Conservation (phyloP, 1,140 invertebrate genomes). For the Bombus huntii region DNA sequence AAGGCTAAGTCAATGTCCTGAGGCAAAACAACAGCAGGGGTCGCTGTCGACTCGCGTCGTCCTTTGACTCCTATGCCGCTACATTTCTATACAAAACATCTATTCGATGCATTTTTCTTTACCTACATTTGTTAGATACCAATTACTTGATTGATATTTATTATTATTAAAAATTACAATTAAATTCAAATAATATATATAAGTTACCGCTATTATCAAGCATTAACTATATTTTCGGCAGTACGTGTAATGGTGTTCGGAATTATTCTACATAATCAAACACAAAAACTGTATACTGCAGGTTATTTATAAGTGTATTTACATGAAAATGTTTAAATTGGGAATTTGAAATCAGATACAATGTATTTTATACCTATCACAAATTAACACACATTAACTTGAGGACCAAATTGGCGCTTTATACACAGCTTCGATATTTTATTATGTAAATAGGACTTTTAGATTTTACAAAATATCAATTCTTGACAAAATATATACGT, state of each 20-base stretch:
- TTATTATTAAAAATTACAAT: no score
- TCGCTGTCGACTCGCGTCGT: no score
- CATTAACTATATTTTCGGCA: background rate
- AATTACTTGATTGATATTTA: no score
- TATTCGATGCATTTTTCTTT: background rate
- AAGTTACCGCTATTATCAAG: background rate
- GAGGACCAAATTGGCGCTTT: conserved; percentile 5
- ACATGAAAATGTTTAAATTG: background rate
- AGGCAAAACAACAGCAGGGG: no score
- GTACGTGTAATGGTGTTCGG: background rate
- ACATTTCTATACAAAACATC: background rate
- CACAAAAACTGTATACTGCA: no score
- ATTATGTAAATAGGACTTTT: background rate
- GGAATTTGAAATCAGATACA: background rate
- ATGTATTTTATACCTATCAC: background rate
- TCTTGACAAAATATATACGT: background rate
- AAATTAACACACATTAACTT: background rate
- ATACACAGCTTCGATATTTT: background rate
- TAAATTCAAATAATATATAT: no score
- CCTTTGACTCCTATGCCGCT: no score
- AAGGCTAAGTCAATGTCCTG: no score
- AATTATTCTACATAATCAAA: background rate
- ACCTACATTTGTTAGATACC: no score
- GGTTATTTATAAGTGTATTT: background rate
- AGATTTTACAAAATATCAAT: background rate